Base-by-base conservation (phyloP, 2,888 invertebrate species). In the Leucoptera coffeella region DNA sequence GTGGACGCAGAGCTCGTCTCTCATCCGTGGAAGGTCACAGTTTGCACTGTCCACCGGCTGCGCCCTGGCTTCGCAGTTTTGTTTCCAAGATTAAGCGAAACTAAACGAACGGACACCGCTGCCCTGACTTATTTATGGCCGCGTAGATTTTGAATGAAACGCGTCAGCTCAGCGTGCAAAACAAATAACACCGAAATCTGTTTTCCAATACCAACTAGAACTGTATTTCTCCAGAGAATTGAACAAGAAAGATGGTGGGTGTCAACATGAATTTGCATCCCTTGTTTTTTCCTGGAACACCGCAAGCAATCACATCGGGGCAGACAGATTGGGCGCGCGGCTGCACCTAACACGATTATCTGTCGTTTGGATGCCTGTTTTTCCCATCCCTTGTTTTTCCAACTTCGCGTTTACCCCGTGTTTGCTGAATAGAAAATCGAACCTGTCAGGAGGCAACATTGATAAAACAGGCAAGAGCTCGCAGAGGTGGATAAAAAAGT, bases 261-360 rank as follows among this genome's bases (percentile, higher is more conserved):
- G 67, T 67, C 69, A 67, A 69, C 69, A 67, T 57, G 57, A 65
- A 69, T 69, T 67, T 69, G 69, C 69, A 69, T 69, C 61, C 59
- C 56, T 62, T 69, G 67, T 69, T 67, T 67, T 61, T 69, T 62
- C 62, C 62, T 47, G 41, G 43, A 65, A 65, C 61, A 62, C 50
- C 59, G 58, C 67, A 62, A 67, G 15, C 23, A 3, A 21, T 11
- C 10, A 17, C 29, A 15, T 12, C 23, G 27, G 12, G 62, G 62
- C 64, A 58, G 58, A 64, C 62, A 65, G 59, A 59, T 62, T 57
- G 51, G 55, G 50, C 49, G 11, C 7, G 10, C 22, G n/a, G 56
- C 57, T 60, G 59, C 51, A 47, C 50, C 64, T 64, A 69, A 67
- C 67, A 60, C 67, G 62, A 65, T 67, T 69, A 69, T 64, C 69